phyloP scores from a whole-genome alignment of 1,140 invertebrate genomes.

The Chrysomallon squamiferum region DNA sequence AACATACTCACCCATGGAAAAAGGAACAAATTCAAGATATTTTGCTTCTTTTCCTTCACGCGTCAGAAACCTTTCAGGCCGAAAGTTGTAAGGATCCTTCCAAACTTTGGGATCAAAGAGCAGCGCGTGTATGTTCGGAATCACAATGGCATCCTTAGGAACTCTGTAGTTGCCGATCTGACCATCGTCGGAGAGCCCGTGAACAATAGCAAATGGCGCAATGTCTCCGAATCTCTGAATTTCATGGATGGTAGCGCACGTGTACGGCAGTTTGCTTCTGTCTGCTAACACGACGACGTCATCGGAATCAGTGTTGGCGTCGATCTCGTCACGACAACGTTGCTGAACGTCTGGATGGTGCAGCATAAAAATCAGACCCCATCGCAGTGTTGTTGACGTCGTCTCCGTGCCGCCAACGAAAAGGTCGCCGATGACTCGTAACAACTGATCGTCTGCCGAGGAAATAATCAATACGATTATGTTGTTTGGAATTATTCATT shows the following conservation, averaged over 20 bases:
- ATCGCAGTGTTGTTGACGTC: conserved; percentile 81
- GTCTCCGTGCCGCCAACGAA: conserved; percentile 91
- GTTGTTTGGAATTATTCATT: too few species aligned
- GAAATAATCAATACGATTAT: too few species aligned
- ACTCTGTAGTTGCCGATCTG: conserved; percentile 47
- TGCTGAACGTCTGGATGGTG: conserved; percentile 75
- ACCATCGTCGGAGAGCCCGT: conserved; percentile 41
- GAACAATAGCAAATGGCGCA: conserved; percentile 56
- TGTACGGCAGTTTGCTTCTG: conserved; percentile 19
- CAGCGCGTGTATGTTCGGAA: conserved; percentile 48
- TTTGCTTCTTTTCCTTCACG: conserved; percentile 19
- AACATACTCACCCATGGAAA: conserved; percentile 27
- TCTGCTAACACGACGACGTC: conserved; percentile 8
- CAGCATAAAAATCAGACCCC: conserved; percentile 87
- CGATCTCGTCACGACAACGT: conserved; percentile 85
- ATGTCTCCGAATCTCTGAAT: conserved; percentile 29
- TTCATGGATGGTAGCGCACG: conserved; percentile 29
- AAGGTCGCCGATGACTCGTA: conserved; percentile 70
- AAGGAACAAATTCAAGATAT: conserved; percentile 25
- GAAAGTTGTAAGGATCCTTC: conserved; percentile 74
- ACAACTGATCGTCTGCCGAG: conserved; percentile 36
- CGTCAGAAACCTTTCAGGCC: conserved; percentile 70
- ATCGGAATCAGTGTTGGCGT: conserved; percentile 55
- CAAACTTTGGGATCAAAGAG: conserved; percentile 63
- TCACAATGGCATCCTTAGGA: conserved; percentile 48